phyloP scores from a whole-genome alignment of 2,113 vertebrate species.

The Zosterops hypoxanthus region DNA sequence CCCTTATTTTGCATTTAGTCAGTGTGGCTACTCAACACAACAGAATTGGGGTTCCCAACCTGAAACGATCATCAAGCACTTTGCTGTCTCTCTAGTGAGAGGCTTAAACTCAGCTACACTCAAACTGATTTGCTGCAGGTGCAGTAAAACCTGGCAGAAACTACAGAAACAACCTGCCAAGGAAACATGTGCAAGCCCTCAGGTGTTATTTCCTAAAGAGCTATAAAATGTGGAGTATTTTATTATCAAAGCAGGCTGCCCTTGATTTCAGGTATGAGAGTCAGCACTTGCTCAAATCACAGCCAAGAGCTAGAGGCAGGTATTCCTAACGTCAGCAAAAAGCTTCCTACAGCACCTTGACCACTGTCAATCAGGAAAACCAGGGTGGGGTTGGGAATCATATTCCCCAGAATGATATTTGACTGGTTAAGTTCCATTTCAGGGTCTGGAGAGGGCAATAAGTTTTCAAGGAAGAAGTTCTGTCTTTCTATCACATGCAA shows the following conservation, averaged over 20 bases:
- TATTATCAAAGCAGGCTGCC: neutral
- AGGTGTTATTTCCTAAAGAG: neutral
- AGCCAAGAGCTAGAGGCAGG: neutral
- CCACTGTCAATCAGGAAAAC: neutral
- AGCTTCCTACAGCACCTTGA: neutral
- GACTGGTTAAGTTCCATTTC: neutral
- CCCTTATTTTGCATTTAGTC: neutral
- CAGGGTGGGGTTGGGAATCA: fast-evolving
- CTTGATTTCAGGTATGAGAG: neutral
- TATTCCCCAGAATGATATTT: neutral
- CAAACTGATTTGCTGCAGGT: neutral
- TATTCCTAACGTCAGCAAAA: neutral
- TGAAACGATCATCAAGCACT: neutral
- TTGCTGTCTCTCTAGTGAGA: neutral
- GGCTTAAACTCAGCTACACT: neutral
- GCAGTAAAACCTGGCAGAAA: neutral
- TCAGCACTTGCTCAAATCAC: neutral
- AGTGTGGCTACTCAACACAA: neutral
- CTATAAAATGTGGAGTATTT: neutral
- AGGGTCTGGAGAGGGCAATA: neutral
- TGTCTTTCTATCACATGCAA: neutral
- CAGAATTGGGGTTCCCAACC: neutral
- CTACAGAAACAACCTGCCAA: neutral
- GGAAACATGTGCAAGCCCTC: neutral
- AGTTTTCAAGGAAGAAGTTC: neutral